Conservation (phyloP, 2,888 invertebrate genomes). For the Xylota segnis region DNA sequence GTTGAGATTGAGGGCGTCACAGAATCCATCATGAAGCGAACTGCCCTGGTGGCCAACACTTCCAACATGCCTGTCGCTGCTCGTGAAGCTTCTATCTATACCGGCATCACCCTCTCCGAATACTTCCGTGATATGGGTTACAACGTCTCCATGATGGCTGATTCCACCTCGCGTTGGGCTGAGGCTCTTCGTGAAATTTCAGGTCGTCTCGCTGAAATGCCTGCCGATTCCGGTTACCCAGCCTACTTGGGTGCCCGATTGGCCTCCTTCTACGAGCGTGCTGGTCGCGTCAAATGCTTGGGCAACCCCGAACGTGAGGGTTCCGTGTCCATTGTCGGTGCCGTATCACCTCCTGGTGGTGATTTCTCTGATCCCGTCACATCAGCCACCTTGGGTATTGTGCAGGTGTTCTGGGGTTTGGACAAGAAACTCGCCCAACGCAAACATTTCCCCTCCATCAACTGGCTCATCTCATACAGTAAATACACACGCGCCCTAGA, state of each 20-base stretch:
- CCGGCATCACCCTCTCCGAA: constrained; percentile 99
- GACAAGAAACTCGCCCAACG: constrained; percentile 99
- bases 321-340: constrained; percentile 99
- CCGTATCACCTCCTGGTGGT: constrained; percentile 99
- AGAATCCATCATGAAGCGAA: constrained; percentile 99
- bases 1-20: constrained; percentile 98
- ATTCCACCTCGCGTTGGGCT: constrained; percentile 99
- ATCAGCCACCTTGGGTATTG: constrained; percentile 98
- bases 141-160: constrained; percentile 99
- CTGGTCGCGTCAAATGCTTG: constrained; percentile 97
- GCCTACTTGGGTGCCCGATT: constrained; percentile 99
- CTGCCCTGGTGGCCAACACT: constrained; percentile 99
- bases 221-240: constrained; percentile 99
- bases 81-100: constrained; percentile 99
- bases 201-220: constrained; percentile 98
- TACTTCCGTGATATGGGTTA: constrained; percentile 99
- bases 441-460: constrained; percentile 99
- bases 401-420: constrained; percentile 99
- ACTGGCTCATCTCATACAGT: constrained; percentile 99
- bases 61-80: constrained; percentile 99
- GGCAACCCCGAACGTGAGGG: constrained; percentile 99
- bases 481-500: constrained; percentile 99
- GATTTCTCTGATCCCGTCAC: constrained; percentile 99
- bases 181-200: constrained; percentile 99
- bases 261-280: constrained; percentile 99